These are phyloP conservation scores for Parelbella ahira DNA, from an alignment of 2,888 invertebrate genomes.

Conservation along the genomic window DNA sequence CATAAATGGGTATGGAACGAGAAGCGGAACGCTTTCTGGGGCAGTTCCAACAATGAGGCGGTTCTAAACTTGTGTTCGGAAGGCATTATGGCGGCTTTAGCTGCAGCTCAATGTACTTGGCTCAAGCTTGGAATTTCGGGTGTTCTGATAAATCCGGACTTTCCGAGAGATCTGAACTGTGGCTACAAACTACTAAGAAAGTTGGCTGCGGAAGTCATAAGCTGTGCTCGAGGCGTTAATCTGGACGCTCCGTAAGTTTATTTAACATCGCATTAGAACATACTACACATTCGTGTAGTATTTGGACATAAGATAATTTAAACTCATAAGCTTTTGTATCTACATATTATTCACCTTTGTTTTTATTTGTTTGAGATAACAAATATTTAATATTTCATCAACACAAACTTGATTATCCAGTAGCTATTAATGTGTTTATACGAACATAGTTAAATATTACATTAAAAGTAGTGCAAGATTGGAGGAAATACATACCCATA, in stretches of 20 bases:
- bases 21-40: conserved; percentile 48
- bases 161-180: conserved; percentile 42
- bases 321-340: no score
- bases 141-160: conserved; percentile 56
- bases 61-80: conserved; percentile 62
- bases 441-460: no score
- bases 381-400: no score
- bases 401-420: no score
- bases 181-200: conserved; percentile 50
- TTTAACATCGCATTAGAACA: no score
- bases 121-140: conserved; percentile 56
- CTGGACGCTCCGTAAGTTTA: conserved; percentile 58
- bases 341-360: no score
- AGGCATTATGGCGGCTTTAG: conserved; percentile 44
- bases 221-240: conserved; percentile 49
- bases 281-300: no score
- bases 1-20: conserved; percentile 54
- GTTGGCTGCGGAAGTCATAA: conserved; percentile 51
- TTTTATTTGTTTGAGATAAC: no score
- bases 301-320: no score
- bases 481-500: no score
- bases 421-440: no score
- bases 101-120: conserved; percentile 58
- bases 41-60: conserved; percentile 44
- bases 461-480: no score